Conservation (phyloP, 1,140 invertebrate species). For the Heliconius melpomene region DNA sequence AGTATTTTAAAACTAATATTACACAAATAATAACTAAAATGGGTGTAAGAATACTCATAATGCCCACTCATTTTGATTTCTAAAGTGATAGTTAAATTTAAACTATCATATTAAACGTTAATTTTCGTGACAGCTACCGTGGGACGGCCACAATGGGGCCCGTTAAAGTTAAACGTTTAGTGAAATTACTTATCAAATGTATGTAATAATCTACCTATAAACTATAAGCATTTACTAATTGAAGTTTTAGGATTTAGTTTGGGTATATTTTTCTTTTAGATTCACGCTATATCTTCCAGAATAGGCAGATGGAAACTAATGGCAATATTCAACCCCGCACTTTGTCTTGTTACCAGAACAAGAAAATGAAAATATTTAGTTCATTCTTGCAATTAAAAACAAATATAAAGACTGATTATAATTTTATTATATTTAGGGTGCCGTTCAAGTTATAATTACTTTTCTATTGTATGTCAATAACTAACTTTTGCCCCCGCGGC, state of each 20-base stretch:
- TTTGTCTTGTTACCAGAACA: not conserved
- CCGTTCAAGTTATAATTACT: too few species aligned
- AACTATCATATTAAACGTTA: not conserved
- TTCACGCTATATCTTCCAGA: too few species aligned
- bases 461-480: too few species aligned
- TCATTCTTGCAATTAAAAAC: too few species aligned
- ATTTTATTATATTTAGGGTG: too few species aligned
- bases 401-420: too few species aligned
- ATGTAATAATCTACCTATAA: too few species aligned
- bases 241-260: too few species aligned
- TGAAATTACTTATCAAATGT: not conserved
- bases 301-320: not conserved
- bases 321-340: not conserved
- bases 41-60: not conserved
- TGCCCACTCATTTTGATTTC: not conserved
- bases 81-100: slow-evolving; percentile 3
- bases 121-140: not conserved
- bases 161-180: not conserved
- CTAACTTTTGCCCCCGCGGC: too few species aligned
- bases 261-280: too few species aligned
- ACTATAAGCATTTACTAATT: too few species aligned
- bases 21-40: not conserved
- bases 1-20: not conserved
- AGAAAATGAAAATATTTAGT: not conserved
- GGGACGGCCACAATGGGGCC: not conserved